These are phyloP conservation scores for Heliconius ethilla DNA, from an alignment of 2,888 invertebrate genomes.

Conservation along the genomic window DNA sequence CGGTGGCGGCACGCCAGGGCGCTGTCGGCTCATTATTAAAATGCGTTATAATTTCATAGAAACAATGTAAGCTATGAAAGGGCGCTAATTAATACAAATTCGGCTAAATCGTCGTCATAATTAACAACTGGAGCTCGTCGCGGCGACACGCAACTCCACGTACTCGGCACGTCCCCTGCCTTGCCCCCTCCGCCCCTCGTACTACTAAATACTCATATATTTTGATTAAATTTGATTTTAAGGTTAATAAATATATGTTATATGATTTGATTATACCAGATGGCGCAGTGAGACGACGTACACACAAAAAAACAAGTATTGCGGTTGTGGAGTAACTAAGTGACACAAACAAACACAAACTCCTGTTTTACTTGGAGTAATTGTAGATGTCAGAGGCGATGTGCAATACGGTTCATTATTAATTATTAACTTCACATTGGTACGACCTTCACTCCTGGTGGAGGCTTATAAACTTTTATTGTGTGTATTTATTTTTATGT, in stretches of 20 bases:
- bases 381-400: slow-evolving; percentile 28
- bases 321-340: not conserved
- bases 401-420: slow-evolving; percentile 40
- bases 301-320: too few relatives aligned
- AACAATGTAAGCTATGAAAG: slow-evolving; percentile 44
- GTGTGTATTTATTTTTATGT: slow-evolving; percentile 14
- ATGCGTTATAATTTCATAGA: slow-evolving; percentile 37
- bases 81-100: slow-evolving; percentile 46
- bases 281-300: not conserved
- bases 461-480: slow-evolving; percentile 1
- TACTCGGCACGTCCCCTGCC: slow-evolving; percentile 16
- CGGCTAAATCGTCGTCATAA: slow-evolving; percentile 37
- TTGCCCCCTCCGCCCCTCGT: too few relatives aligned
- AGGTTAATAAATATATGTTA: too few relatives aligned
- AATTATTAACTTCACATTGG: slow-evolving; percentile 43
- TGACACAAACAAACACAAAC: not conserved
- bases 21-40: slow-evolving; percentile 31
- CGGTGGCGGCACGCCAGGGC: slow-evolving; percentile 7
- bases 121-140: slow-evolving; percentile 29
- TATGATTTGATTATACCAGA: not conserved
- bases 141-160: slow-evolving; percentile 31
- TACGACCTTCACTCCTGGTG: slow-evolving; percentile 20
- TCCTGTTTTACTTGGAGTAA: slow-evolving; percentile 8
- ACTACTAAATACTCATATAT: too few relatives aligned
- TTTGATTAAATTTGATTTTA: too few relatives aligned